These are phyloP conservation scores for Adelosebastes latens DNA, from an alignment of 2,797 vertebrate genomes.

Conservation along the genomic window DNA sequence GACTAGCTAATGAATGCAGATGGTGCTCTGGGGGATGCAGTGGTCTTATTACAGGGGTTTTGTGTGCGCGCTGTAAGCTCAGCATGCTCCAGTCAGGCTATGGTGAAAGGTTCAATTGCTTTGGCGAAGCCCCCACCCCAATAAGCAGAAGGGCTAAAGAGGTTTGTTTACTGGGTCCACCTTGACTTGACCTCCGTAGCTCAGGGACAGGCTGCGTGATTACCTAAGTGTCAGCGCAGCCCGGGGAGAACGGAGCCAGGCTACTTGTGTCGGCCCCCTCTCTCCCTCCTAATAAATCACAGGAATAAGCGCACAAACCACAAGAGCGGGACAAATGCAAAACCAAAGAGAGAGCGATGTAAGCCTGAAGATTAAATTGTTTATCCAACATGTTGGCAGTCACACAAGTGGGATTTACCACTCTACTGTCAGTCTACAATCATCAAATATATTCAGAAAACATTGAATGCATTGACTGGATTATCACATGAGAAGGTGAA, in stretches of 20 bases:
- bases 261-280: conserved; percentile 28
- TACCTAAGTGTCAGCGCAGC: conserved; percentile 75
- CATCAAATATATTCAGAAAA: conserved; percentile 25
- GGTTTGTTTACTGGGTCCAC: conserved; percentile 85
- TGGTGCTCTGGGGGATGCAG: conserved; percentile 73
- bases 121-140: conserved; percentile 69
- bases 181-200: conserved; percentile 82
- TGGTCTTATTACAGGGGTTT: conserved; percentile 71
- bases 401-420: conserved; percentile 42
- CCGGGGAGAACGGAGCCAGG: conserved; percentile 33
- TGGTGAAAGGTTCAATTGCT: conserved; percentile 76
- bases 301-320: conserved; percentile 44
- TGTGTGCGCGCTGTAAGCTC: conserved; percentile 44
- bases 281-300: conserved; percentile 74
- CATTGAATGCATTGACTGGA: conserved; percentile 12
- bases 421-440: conserved; percentile 18
- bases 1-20: conserved; percentile 80
- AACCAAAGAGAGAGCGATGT: conserved; percentile 31
- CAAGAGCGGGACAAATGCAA: conserved; percentile 40
- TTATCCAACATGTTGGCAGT: conserved; percentile 56
- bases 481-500: conserved; percentile 1
- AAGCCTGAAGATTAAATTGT: conserved; percentile 47
- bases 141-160: conserved; percentile 83
- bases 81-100: conserved; percentile 53
- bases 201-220: conserved; percentile 78